Conservation (phyloP, 2,888 invertebrate species). For the Muschampia plurimacula region DNA sequence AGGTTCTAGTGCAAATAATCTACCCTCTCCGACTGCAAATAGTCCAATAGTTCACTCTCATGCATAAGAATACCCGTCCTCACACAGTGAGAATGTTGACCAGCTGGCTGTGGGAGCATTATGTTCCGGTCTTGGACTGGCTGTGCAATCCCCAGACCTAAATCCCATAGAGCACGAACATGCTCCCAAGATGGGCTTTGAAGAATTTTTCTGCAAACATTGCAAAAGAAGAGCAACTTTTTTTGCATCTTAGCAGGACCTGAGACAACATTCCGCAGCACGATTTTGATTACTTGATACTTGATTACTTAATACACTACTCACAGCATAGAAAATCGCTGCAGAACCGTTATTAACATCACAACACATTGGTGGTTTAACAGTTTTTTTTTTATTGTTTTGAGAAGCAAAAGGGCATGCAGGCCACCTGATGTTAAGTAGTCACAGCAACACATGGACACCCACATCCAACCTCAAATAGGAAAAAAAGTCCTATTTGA, state of each 20-base stretch:
- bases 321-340: not conserved
- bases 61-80: constrained; percentile 23
- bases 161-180: constrained; percentile 8
- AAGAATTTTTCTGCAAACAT: constrained; percentile 28
- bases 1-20: not conserved
- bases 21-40: not conserved
- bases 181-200: constrained; percentile 20
- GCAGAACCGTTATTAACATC: not conserved
- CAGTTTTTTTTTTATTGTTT: too few species aligned
- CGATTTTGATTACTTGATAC: not conserved
- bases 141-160: constrained; percentile 19
- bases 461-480: too few species aligned
- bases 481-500: too few species aligned
- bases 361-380: too few species aligned
- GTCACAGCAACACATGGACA: too few species aligned
- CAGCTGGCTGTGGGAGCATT: constrained; percentile 10
- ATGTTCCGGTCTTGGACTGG: constrained; percentile 19
- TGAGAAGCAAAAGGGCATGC: too few species aligned
- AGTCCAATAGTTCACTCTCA: constrained; percentile 24
- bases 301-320: too few species aligned
- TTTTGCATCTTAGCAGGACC: not conserved
- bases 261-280: not conserved
- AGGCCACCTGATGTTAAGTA: too few species aligned
- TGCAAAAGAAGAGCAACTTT: constrained; percentile 21
- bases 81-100: constrained; percentile 17